These are phyloP conservation scores for Leucophenga montana DNA, from an alignment of 2,888 invertebrate species.

Conservation along the genomic window DNA sequence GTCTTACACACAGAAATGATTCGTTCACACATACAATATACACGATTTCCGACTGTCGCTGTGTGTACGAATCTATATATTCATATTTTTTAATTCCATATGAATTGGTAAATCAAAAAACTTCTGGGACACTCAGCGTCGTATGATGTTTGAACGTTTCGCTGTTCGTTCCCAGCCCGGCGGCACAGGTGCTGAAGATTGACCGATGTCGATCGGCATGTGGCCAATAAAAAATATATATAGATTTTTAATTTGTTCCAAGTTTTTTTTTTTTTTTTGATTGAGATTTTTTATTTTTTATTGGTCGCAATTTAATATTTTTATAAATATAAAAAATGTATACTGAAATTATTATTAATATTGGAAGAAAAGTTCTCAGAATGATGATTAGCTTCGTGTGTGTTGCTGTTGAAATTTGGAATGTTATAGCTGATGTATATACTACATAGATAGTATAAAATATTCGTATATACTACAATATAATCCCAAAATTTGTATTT, in stretches of 20 bases:
- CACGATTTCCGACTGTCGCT: too few relatives aligned
- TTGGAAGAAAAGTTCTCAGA: neutral
- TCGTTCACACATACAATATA: conserved; percentile 16
- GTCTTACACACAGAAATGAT: neutral
- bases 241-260: too few relatives aligned
- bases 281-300: neutral
- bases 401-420: too few relatives aligned
- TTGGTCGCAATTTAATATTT: neutral
- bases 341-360: neutral
- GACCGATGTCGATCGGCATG: neutral
- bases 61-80: too few relatives aligned
- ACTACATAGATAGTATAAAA: too few relatives aligned
- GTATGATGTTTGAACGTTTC: too few relatives aligned
- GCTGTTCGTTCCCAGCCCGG: too few relatives aligned
- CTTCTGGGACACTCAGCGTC: too few relatives aligned
- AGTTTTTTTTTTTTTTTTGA: neutral
- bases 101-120: conserved; percentile 10
- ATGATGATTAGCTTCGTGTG: neutral
- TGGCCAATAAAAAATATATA: neutral
- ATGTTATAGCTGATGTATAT: too few relatives aligned
- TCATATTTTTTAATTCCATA: conserved; percentile 1
- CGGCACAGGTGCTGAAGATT: neutral
- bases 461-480: too few relatives aligned
- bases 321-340: too few relatives aligned
- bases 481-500: too few relatives aligned